These are phyloP conservation scores for Atta texana DNA, from an alignment of 1,140 invertebrate genomes.

Conservation along the genomic window DNA sequence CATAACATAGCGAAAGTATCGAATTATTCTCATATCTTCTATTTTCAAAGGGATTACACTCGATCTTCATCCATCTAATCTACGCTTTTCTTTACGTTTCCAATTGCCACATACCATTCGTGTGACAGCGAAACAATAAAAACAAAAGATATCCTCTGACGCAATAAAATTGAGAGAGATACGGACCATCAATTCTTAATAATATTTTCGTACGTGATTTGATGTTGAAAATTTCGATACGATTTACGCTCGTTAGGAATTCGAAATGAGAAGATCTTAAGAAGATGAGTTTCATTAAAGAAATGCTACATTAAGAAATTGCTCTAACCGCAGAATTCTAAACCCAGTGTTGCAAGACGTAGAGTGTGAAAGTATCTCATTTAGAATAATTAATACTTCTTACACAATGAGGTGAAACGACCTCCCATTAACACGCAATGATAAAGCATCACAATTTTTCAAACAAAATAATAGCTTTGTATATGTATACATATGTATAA, in stretches of 20 bases:
- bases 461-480: constrained; percentile 1
- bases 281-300: constrained; percentile 61
- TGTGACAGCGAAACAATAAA: background rate
- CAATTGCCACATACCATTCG: background rate
- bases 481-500: background rate
- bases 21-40: constrained; percentile 15
- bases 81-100: constrained; percentile 5
- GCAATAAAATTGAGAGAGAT: background rate
- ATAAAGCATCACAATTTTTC: constrained; percentile 44
- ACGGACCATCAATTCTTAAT: constrained; percentile 3
- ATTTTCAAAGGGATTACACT: constrained; percentile 22
- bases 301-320: constrained; percentile 61
- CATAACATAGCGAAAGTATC: background rate
- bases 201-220: constrained; percentile 24
- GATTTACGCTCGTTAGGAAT: constrained; percentile 6
- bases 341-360: constrained; percentile 10
- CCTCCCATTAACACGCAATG: constrained; percentile 47
- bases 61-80: constrained; percentile 23
- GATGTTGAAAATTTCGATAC: background rate
- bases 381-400: constrained; percentile 63
- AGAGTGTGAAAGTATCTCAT: constrained; percentile 40
- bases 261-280: constrained; percentile 24
- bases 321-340: constrained; percentile 48
- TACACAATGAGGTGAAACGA: constrained; percentile 39
- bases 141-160: constrained; percentile 19